phyloP scores from a whole-genome alignment of 2,888 invertebrate genomes.

The Amphipyra berbera region DNA sequence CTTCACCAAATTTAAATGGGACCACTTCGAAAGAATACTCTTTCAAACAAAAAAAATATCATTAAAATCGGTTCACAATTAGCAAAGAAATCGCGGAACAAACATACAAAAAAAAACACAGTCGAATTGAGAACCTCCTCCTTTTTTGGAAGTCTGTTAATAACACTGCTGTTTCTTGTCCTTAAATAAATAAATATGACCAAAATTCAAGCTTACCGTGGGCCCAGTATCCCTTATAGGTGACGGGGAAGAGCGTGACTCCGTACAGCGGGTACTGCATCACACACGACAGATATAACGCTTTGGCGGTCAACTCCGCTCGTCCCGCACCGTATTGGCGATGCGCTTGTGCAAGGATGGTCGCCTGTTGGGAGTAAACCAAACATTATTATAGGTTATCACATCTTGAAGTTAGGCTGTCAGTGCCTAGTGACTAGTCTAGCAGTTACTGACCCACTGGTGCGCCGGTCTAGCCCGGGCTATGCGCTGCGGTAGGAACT shows the following conservation, averaged over 20 bases:
- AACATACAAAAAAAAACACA: too few relatives aligned
- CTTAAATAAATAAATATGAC: too few relatives aligned
- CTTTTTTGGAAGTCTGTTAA: too few relatives aligned
- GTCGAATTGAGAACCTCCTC: too few relatives aligned
- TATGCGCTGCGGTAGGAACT: slow-evolving; percentile 96
- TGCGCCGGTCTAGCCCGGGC: slow-evolving; percentile 94
- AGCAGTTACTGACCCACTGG: slow-evolving; percentile 92
- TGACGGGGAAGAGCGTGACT: slow-evolving; percentile 96
- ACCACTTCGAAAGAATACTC: too few relatives aligned
- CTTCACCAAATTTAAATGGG: too few relatives aligned
- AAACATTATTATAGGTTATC: not conserved
- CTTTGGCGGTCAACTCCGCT: slow-evolving; percentile 97
- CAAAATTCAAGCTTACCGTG: slow-evolving; percentile 88
- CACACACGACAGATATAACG: slow-evolving; percentile 97
- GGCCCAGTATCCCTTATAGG: slow-evolving; percentile 98
- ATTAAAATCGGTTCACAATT: too few relatives aligned
- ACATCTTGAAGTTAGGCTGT: too few relatives aligned
- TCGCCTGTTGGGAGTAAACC: slow-evolving; percentile 84
- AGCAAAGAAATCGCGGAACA: too few relatives aligned
- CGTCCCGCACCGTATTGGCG: slow-evolving; percentile 97
- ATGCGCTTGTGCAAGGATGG: slow-evolving; percentile 96
- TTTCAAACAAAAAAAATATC: too few relatives aligned
- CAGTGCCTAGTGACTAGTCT: not conserved
- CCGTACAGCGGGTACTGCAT: slow-evolving; percentile 99
- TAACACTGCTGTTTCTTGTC: too few relatives aligned